Evolutionary conservation across 2,888 invertebrate genomes (phyloP).

Genomic region (Temnothorax rugatulus): DNA sequence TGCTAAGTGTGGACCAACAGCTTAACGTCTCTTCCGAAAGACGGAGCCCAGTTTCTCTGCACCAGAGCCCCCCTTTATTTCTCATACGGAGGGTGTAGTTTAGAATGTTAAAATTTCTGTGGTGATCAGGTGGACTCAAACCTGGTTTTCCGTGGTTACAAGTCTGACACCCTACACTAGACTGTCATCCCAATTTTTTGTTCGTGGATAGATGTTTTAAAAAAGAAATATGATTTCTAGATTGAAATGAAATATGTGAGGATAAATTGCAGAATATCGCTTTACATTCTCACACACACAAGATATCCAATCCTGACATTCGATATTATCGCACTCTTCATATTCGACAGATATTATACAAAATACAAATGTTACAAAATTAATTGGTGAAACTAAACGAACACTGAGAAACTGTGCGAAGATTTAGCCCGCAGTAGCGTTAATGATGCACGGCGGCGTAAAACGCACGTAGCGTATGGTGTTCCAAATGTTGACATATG

Average conservation of each 20-base stretch:
- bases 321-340: neutral
- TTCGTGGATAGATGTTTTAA: neutral
- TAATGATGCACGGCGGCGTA: slow-evolving; percentile 91
- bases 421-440: slow-evolving; percentile 85
- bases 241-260: neutral
- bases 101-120: too few relatives aligned
- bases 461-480: slow-evolving; percentile 90
- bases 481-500: slow-evolving; percentile 91
- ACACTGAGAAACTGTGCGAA: neutral
- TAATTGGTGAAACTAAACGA: too few relatives aligned
- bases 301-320: neutral
- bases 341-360: neutral
- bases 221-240: neutral
- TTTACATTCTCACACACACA: neutral
- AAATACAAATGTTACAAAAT: slow-evolving; percentile 5
- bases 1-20: too few relatives aligned
- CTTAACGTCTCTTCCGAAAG: too few relatives aligned
- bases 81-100: too few relatives aligned
- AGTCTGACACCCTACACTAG: too few relatives aligned
- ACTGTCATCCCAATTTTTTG: too few relatives aligned
- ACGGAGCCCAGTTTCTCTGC: too few relatives aligned
- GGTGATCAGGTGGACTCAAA: too few relatives aligned
- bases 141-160: too few relatives aligned
- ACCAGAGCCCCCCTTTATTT: too few relatives aligned
- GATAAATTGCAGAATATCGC: neutral